These are phyloP conservation scores for Luperina testacea DNA, from an alignment of 2,888 invertebrate species.

Conservation along the genomic window DNA sequence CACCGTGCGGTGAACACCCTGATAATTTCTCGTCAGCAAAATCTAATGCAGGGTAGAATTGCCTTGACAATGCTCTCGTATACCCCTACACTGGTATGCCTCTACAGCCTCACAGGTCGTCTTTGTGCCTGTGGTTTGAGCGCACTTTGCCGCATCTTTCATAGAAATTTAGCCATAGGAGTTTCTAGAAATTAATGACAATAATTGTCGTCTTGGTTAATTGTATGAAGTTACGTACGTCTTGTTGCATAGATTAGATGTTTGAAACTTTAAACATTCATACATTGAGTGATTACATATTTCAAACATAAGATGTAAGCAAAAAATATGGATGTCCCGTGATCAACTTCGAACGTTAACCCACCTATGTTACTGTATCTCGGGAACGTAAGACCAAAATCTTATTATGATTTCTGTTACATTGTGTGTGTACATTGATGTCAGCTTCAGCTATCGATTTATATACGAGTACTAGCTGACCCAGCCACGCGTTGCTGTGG, in stretches of 20 bases:
- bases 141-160: background rate
- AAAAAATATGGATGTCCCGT: background rate
- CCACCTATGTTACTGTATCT: no score
- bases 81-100: background rate
- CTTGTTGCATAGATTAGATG: no score
- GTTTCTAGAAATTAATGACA: background rate
- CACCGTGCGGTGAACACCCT: background rate
- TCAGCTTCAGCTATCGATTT: no score
- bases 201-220: background rate
- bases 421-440: background rate
- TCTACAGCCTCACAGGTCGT: background rate
- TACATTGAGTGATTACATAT: no score
- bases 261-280: no score
- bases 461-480: no score
- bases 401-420: background rate
- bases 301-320: background rate
- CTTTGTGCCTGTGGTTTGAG: background rate
- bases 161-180: background rate
- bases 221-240: background rate
- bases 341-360: background rate
- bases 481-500: no score
- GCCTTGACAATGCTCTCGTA: background rate
- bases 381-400: no score
- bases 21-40: background rate
- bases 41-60: background rate